Conservation (phyloP, 2,888 invertebrate genomes). For the Agrilus cyanescens region DNA sequence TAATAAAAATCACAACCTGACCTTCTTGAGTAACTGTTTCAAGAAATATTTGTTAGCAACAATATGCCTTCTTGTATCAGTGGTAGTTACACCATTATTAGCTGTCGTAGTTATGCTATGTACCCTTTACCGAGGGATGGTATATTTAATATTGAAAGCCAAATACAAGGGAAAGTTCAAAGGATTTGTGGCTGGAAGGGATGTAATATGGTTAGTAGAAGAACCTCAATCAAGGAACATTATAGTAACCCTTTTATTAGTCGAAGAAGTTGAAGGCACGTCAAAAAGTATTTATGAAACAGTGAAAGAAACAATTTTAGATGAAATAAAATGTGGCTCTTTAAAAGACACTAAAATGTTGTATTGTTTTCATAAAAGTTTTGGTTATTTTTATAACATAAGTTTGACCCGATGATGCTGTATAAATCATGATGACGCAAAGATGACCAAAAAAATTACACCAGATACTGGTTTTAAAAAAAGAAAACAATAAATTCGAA, state of each 20-base stretch:
- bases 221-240: conserved; percentile 33
- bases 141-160: conserved; percentile 15
- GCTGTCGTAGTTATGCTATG: too few relatives aligned
- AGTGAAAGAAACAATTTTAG: background rate
- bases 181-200: conserved; percentile 40
- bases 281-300: background rate
- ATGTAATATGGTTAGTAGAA: conserved; percentile 43
- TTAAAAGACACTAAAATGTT: conserved; percentile 6
- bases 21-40: too few relatives aligned
- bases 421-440: too few relatives aligned
- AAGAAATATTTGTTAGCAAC: too few relatives aligned
- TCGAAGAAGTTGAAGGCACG: conserved; percentile 20
- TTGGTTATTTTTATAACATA: conserved; percentile 44
- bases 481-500: too few relatives aligned
- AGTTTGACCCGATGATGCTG: too few relatives aligned
- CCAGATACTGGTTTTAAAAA: too few relatives aligned
- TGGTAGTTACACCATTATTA: too few relatives aligned
- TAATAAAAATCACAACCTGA: too few relatives aligned
- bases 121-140: conserved; percentile 13
- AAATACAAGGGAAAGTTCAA: conserved; percentile 32
- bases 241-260: conserved; percentile 39
- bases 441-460: too few relatives aligned
- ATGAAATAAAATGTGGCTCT: background rate
- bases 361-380: conserved; percentile 18
- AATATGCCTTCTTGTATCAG: too few relatives aligned